These are phyloP conservation scores for Heliothis virescens DNA, from an alignment of 1,140 invertebrate genomes.

Conservation along the genomic window DNA sequence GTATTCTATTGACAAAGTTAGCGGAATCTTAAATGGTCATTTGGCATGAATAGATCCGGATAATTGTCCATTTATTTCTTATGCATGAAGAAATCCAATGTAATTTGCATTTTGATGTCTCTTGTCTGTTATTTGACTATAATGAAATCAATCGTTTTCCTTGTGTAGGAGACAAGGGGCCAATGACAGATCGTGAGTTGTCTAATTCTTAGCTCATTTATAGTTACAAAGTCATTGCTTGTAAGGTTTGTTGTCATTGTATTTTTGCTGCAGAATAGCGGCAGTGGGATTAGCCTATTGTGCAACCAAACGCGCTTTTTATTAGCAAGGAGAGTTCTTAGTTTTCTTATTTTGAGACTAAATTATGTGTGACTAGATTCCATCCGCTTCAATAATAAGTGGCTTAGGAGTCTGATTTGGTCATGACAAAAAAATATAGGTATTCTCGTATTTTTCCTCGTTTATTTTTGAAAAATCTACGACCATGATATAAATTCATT, in stretches of 20 bases:
- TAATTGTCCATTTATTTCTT: neutral
- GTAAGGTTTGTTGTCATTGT: neutral
- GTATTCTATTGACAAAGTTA: neutral
- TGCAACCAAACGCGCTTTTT: neutral
- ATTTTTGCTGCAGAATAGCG: neutral
- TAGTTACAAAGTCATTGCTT: too few relatives aligned
- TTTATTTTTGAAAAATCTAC: too few relatives aligned
- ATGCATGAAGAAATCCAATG: neutral
- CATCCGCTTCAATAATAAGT: too few relatives aligned
- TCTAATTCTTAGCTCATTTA: neutral
- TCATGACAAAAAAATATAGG: too few relatives aligned
- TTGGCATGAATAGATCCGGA: neutral
- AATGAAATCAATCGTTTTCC: neutral
- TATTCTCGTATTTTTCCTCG: too few relatives aligned
- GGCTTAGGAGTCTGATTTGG: too few relatives aligned
- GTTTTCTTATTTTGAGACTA: too few relatives aligned
- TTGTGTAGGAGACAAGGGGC: neutral
- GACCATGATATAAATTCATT: too few relatives aligned
- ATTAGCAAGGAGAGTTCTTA: neutral
- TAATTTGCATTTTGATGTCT: neutral
- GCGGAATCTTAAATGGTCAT: neutral
- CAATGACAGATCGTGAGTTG: neutral
- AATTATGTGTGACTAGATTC: too few relatives aligned
- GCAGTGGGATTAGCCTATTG: neutral
- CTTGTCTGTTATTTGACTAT: neutral